Percentiles rank a stretch among this genome's conserved stretches.
Evolutionary conservation across 2,113 vertebrate genomes (phyloP).

Genomic region (Erythrocercus mccallii): DNA sequence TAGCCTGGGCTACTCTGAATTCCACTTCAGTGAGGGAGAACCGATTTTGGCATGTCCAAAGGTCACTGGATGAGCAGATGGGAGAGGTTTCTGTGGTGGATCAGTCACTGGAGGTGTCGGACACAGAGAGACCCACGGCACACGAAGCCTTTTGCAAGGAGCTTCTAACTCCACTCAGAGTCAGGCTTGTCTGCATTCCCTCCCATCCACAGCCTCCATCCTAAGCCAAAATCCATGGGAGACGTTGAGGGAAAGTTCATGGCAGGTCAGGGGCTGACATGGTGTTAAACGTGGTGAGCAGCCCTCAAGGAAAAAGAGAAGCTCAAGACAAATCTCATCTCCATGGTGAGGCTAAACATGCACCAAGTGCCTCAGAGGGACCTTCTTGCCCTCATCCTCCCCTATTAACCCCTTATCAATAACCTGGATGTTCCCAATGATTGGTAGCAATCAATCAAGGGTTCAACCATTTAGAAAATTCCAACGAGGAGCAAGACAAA

Average conservation of each 20-base stretch:
- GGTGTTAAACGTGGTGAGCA: background rate
- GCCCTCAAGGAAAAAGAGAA: background rate
- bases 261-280: background rate
- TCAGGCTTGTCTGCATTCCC: background rate
- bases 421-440: background rate
- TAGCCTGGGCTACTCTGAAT: constrained; percentile 3
- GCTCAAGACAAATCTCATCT: background rate
- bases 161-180: background rate
- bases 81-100: background rate
- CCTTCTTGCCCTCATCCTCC: background rate
- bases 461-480: background rate
- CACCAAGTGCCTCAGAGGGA: background rate
- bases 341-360: rapidly evolving
- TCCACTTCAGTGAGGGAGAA: background rate
- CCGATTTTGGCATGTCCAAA: background rate
- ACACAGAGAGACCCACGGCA: background rate
- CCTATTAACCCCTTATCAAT: background rate
- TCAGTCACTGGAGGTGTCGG: rapidly evolving
- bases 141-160: background rate
- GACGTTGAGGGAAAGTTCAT: background rate
- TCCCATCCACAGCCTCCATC: background rate
- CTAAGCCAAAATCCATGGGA: rapidly evolving
- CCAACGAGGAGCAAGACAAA: background rate
- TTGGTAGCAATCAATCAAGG: rapidly evolving
- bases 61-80: constrained; percentile 14